phyloP scores from a whole-genome alignment of 2,797 vertebrate genomes.

The Rhabdomys pumilio region DNA sequence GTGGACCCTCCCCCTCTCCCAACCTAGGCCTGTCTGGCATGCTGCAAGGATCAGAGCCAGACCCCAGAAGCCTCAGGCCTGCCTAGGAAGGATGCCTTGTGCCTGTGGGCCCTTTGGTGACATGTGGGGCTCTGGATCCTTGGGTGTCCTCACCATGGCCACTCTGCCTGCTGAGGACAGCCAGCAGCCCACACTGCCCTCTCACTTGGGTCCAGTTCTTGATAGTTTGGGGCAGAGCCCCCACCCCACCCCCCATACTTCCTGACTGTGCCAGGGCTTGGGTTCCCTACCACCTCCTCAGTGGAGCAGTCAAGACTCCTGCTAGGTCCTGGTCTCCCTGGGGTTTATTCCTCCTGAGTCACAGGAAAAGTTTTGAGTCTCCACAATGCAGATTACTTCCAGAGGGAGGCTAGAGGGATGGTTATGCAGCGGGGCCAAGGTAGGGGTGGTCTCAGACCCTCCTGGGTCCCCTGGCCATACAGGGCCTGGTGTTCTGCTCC shows the following conservation, averaged over 20 bases:
- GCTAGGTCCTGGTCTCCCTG: not conserved
- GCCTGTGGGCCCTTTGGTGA: not conserved
- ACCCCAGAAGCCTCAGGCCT: not conserved
- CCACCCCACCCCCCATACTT: not conserved
- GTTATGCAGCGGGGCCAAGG: not conserved
- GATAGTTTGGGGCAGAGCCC: not conserved
- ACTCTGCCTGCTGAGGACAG: not conserved
- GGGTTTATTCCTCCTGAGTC: not conserved
- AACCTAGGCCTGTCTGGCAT: constrained; percentile 19
- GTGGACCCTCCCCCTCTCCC: not conserved
- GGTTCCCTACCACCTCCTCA: not conserved
- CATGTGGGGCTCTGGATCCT: not conserved
- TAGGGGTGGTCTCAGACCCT: not conserved
- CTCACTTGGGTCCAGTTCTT: not conserved
- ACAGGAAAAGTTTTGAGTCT: constrained; percentile 15
- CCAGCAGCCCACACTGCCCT: constrained; percentile 37
- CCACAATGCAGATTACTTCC: constrained; percentile 13
- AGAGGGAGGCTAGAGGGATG: constrained; percentile 50
- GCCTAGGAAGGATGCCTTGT: not conserved
- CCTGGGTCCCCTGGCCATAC: not conserved
- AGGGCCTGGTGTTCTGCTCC: constrained; percentile 49
- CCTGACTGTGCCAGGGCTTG: not conserved
- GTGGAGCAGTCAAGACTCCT: not conserved
- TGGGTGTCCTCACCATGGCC: not conserved
- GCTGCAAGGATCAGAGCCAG: constrained; percentile 65